Evolutionary conservation across 2,888 invertebrate genomes (phyloP).

Genomic region (Lordiphosa andalusiaca): DNA sequence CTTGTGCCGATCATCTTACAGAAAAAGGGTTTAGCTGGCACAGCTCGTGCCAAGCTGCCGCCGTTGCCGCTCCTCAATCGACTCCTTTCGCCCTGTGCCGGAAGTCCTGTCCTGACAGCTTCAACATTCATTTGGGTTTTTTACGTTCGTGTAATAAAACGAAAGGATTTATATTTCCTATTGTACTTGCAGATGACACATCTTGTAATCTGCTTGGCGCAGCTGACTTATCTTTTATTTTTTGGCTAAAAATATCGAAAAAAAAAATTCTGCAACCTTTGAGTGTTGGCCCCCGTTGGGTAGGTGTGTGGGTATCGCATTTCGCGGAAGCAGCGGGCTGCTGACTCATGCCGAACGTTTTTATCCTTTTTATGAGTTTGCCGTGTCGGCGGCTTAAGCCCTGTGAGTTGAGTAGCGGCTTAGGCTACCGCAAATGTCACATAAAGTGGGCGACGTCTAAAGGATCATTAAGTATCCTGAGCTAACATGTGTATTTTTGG

Average conservation of each 20-base stretch:
- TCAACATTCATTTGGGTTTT: conserved; percentile 24
- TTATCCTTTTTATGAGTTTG: conserved; percentile 67
- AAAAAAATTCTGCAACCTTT: conserved; percentile 50
- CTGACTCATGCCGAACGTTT: conserved; percentile 46
- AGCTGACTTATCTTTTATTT: conserved; percentile 59
- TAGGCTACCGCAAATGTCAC: conserved; percentile 67
- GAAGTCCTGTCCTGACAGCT: conserved; percentile 48
- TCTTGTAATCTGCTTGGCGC: conserved; percentile 54
- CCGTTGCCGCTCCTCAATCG: conserved; percentile 33
- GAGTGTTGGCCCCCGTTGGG: conserved; percentile 12
- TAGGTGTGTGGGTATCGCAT: conserved; percentile 52
- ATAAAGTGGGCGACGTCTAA: conserved; percentile 58
- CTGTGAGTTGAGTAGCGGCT: conserved; percentile 42
- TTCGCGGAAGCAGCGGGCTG: conserved; percentile 62
- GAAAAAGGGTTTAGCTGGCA: conserved; percentile 43
- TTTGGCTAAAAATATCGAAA: conserved; percentile 42
- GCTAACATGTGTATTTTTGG: conserved; percentile 46
- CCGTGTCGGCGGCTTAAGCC: conserved; percentile 56
- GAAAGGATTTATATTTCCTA: conserved; percentile 76
- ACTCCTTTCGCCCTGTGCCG: conserved; percentile 34
- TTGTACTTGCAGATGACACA: conserved; percentile 55
- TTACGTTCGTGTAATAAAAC: conserved; percentile 61
- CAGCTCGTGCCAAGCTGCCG: conserved; percentile 30
- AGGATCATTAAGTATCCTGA: conserved; percentile 52
- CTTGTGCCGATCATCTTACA: conserved; percentile 32